Evolutionary conservation across 2,113 vertebrate species (phyloP).

Genomic region (Apeltes quadracus): DNA sequence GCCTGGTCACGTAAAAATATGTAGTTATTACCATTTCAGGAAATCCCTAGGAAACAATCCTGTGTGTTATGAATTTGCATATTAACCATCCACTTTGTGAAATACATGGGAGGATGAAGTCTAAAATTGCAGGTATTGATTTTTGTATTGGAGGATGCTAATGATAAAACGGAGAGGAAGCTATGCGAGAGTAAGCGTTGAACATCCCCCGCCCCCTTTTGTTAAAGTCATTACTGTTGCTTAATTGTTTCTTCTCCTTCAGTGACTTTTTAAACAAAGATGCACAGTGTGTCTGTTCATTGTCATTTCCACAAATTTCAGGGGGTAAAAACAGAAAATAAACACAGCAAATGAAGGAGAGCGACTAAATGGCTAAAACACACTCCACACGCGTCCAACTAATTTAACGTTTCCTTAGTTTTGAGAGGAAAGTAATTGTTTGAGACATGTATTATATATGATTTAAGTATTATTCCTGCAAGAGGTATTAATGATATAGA

Average conservation of each 20-base stretch:
- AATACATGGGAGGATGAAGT: background rate
- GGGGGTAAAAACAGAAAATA: constrained; percentile 16
- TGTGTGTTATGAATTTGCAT: constrained; percentile 22
- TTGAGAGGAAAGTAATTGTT: constrained; percentile 10
- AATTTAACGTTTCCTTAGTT: constrained; percentile 1
- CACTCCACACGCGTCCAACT: constrained; percentile 9
- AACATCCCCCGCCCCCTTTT: constrained; percentile 27
- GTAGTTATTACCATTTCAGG: constrained; percentile 71
- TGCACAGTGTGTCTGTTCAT: constrained; percentile 48
- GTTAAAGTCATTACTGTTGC: constrained; percentile 58
- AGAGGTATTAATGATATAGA: constrained; percentile 23
- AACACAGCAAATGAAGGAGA: constrained; percentile 35
- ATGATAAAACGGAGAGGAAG: constrained; percentile 52
- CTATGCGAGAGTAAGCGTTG: constrained; percentile 40
- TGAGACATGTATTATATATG: constrained; percentile 24
- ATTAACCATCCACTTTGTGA: constrained; percentile 51
- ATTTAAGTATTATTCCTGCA: constrained; percentile 20
- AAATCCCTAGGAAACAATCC: constrained; percentile 51
- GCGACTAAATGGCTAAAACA: constrained; percentile 25
- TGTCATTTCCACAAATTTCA: constrained; percentile 45
- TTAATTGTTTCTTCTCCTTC: constrained; percentile 69
- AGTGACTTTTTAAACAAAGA: constrained; percentile 45
- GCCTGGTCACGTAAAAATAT: constrained; percentile 65
- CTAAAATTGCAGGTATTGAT: constrained; percentile 26
- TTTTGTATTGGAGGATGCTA: constrained; percentile 32